Percentiles rank a stretch among this genome's conserved stretches.
phyloP scores from a whole-genome alignment of 1,140 invertebrate genomes.

The Sycophaga agraensis region DNA sequence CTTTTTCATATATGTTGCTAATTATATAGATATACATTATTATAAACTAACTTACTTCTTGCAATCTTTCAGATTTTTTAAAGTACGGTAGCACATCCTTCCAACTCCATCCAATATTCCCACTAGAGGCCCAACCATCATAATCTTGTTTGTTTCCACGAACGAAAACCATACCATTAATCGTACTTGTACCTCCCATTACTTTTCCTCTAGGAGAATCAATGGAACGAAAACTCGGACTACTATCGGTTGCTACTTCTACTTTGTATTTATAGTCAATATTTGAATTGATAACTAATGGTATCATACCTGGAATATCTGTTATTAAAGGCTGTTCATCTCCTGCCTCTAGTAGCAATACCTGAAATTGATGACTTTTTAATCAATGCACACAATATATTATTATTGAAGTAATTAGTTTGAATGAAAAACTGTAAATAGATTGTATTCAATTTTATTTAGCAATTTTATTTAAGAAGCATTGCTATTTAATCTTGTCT shows the following conservation, averaged over 20 bases:
- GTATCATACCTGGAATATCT: slow-evolving; percentile 25
- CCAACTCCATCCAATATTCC: slow-evolving; percentile 65
- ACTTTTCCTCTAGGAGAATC: slow-evolving; percentile 9
- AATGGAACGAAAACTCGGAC: background rate
- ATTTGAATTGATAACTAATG: background rate
- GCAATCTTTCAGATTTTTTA: slow-evolving; percentile 52
- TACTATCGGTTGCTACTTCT: background rate
- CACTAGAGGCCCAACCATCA: slow-evolving; percentile 40
- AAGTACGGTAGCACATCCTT: slow-evolving; percentile 61
- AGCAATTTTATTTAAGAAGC: too few relatives aligned
- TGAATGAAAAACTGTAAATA: too few relatives aligned
- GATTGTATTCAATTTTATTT: too few relatives aligned
- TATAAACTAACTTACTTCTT: background rate
- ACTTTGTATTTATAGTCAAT: slow-evolving; percentile 11
- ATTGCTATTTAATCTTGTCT: too few relatives aligned
- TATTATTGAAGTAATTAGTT: too few relatives aligned
- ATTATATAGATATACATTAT: too few relatives aligned
- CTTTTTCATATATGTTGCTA: too few relatives aligned
- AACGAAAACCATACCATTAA: slow-evolving; percentile 5
- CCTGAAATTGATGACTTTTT: too few relatives aligned
- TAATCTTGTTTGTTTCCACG: slow-evolving; percentile 18
- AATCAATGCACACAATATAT: too few relatives aligned
- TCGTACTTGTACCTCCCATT: slow-evolving; percentile 15
- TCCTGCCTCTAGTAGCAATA: slow-evolving; percentile 11
- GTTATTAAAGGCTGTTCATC: slow-evolving; percentile 16